phyloP scores from a whole-genome alignment of 2,888 invertebrate species.

The Tillus elongatus region DNA sequence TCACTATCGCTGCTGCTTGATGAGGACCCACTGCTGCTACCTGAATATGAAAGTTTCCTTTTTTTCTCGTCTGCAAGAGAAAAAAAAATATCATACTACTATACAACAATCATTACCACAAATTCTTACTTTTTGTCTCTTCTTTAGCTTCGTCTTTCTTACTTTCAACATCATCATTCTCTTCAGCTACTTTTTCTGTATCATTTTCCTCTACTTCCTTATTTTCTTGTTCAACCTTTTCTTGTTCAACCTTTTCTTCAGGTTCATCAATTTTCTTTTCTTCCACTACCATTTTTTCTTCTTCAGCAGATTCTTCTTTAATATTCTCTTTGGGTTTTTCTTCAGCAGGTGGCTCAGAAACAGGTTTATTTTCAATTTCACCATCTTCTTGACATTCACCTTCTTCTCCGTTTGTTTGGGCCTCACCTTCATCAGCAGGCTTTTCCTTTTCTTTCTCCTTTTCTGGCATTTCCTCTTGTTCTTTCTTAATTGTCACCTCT shows the following conservation, averaged over 20 bases:
- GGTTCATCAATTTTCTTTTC: conserved; percentile 15
- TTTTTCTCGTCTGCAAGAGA: conserved; percentile 12
- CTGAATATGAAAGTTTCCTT: conserved; percentile 46
- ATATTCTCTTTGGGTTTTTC: conserved; percentile 17
- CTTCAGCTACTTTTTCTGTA: conserved; percentile 13
- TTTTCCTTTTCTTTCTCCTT: conserved; percentile 42
- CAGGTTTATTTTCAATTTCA: conserved; percentile 9
- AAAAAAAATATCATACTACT: neutral
- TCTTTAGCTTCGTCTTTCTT: conserved; percentile 18
- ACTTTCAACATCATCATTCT: conserved; percentile 19
- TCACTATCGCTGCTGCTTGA: conserved; percentile 46
- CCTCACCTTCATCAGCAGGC: conserved; percentile 31
- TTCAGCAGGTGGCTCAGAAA: conserved; percentile 1
- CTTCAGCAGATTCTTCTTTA: conserved; percentile 17
- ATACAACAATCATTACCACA: conserved; percentile 6
- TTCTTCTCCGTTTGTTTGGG: conserved; percentile 33
- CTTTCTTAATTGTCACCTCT: conserved; percentile 13
- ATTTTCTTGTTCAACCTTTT: conserved; percentile 17
- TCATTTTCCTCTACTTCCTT: conserved; percentile 21
- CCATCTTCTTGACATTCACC: conserved; percentile 18
- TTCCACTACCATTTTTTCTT: conserved; percentile 12
- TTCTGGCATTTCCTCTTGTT: conserved; percentile 35
- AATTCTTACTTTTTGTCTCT: conserved; percentile 15
- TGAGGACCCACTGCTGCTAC: conserved; percentile 44
- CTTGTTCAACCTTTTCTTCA: conserved; percentile 17